Evolutionary conservation across 2,113 vertebrate genomes (phyloP), one percentile per base, ranked within the genome.

Genomic region (Cervus canadensis): DNA sequence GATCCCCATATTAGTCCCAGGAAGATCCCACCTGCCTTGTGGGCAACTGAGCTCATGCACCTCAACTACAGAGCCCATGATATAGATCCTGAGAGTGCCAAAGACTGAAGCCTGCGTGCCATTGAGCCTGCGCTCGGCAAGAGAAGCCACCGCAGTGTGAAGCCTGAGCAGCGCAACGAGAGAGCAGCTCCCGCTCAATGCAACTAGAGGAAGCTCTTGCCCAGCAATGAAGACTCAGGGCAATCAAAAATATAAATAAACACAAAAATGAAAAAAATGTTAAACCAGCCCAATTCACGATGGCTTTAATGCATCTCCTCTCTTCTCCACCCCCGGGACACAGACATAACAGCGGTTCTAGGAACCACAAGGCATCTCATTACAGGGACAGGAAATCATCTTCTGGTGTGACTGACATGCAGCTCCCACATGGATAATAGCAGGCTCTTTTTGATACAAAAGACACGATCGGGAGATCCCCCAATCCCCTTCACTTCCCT

Each of bases 371-470:
- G 48, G 48, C 36, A 13, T 9, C 11, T 59, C 50, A 28, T 62
- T n/a, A 71, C 0, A 83, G 48, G 36, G 43, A 52, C 43, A 71
- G 23, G 12, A 87, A 95, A 48, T 28, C 50, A 36, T 54, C 54
- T 76, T 89, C 74, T 71, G 56, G n/a, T 43, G 40, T 59, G 71
- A 82, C 16, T 95, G 76, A 48, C 85, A 94, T 57, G 50, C 33
- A 59, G 30, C 52, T 88, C 54, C 87, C 25, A 64, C 30, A 54
- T 40, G 89, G 81, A 57, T 86, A 40, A 67, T 2, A 54, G 43
- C 83, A 93, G 60, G 87, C 33, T 64, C 54, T 67, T 97, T 87
- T 60, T 79, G 82, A 79, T 83, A 93, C 56, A 86, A 88, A 91
- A 96, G 64, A 95, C 28, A 71, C 40, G 76, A 50, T 48, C 30